Conservation (phyloP, 2,888 invertebrate species). For the Cantharis rufa region DNA sequence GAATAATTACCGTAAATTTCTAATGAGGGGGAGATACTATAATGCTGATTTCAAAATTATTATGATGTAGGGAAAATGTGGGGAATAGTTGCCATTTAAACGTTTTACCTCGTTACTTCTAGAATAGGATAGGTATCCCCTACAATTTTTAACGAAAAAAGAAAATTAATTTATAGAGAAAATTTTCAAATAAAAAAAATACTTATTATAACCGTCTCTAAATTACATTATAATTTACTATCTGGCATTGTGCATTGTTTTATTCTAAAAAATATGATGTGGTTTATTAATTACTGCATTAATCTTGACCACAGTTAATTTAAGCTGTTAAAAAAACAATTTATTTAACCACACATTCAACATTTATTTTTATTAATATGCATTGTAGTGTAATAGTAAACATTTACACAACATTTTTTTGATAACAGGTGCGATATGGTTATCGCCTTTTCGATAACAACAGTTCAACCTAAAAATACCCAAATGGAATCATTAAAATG, state of each 20-base stretch:
- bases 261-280: background rate
- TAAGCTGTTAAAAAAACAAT: background rate
- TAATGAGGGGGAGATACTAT: background rate
- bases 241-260: background rate
- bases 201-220: no score
- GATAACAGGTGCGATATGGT: conserved; percentile 16
- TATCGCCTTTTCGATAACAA: conserved; percentile 12
- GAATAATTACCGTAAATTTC: background rate
- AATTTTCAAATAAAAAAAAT: no score
- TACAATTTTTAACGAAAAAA: no score
- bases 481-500: background rate
- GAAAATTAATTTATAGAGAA: no score
- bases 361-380: background rate
- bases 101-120: no score
- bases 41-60: background rate
- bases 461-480: background rate
- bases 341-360: background rate
- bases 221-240: background rate
- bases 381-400: background rate
- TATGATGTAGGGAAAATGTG: no score
- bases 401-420: background rate
- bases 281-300: background rate
- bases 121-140: no score
- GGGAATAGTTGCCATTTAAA: no score
- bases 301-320: background rate